Base-by-base conservation (phyloP, 1,140 invertebrate species). In the Dinoponera quadriceps region DNA sequence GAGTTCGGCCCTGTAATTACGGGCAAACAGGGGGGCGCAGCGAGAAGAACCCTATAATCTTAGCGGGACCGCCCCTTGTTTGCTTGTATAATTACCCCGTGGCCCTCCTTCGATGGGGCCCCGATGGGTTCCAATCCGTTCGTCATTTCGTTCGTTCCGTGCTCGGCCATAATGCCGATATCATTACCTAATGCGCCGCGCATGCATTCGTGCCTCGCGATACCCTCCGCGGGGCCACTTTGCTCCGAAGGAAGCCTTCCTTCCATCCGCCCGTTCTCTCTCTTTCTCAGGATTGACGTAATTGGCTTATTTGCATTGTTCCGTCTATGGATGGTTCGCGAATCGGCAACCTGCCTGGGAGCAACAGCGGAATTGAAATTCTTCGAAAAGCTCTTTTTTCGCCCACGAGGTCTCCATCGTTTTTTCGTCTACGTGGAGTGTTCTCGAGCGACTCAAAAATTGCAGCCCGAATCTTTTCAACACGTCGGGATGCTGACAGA, bases 1-100 rank as follows among this genome's bases (percentile, higher is more conserved):
- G 85, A 92, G 92, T 91, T 89, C 92, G 89, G 92, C 90, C 91
- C 92, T 93, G 91, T 92, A 92, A 93, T 93, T 93, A 93, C 85
- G 89, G 86, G 89, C 87, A 91, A 92, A 90, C 90, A 88, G 88
- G 85, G 86, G 71, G 73, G 48, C 57, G 71, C 59, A 68, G 66
- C 81, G 77, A 59, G 73, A 74, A 65, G 77, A 90, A 92, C 86
- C 92, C 92, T 93, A 93, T 93, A 93, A 93, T 93, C 90, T 91
- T 83, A 78, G 73, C 82, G 89, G 92, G 88, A 90, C 92, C 91
- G 91, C 92, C 92, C 91, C 92, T 93, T 92, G 92, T 93, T 93
- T 93, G 92, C 92, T 92, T 93, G 93, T 92, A 92, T 93, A 92
- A 93, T 93, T 93, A 93, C 92, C 91, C 89, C 69, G 81, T 91